Base-by-base conservation (phyloP, 2,797 vertebrate species). In the Gobionotothen gibberifrons region DNA sequence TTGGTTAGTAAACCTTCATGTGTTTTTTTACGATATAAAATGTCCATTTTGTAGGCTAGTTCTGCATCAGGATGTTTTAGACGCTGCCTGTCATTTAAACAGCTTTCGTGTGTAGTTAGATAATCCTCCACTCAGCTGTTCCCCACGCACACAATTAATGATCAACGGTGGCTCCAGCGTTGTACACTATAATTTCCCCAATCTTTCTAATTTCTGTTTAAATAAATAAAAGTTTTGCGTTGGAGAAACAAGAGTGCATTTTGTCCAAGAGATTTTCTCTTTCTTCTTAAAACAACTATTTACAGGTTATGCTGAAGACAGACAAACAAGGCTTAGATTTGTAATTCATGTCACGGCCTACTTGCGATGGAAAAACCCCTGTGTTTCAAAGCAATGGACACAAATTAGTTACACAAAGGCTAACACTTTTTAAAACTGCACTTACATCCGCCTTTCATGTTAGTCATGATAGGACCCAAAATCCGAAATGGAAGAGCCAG, bases 1-100 rank as follows among this genome's bases (percentile, higher is more conserved):
- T 85, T 90, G 89, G 92, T 94, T 93, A 94, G 93, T 93, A 92
- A 93, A 93, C 91, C 88, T 88, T 96, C 89, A 90, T 93, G 93
- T 85, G 72, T 59, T 79, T 6, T 81, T 88, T 91, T 65, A 51
- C 89, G 85, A 93, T 94, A 94, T 89, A 95, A 95, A 94, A 95
- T 90, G 89, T 89, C 75, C 67, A 57, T 85, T 82, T 85, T 77
- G 72, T 72, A 68, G 80, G 48, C 79, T 69, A 74, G 82, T 84
- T 90, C 81, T 79, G 76, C 78, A 83, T 86, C 80, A 74, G 71
- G 49, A 87, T 86, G 94, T 92, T 84, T 85, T 84, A 85, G 74
- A 94, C 91, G 69, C 56, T 22, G 42, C 68, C 75, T 75, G 61
- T 81, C 52, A 74, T 87, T 78, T 81, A 59, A 84, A 76, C 74